These are phyloP conservation scores for Fragum fragum DNA, from an alignment of 2,888 invertebrate genomes.

Conservation along the genomic window DNA sequence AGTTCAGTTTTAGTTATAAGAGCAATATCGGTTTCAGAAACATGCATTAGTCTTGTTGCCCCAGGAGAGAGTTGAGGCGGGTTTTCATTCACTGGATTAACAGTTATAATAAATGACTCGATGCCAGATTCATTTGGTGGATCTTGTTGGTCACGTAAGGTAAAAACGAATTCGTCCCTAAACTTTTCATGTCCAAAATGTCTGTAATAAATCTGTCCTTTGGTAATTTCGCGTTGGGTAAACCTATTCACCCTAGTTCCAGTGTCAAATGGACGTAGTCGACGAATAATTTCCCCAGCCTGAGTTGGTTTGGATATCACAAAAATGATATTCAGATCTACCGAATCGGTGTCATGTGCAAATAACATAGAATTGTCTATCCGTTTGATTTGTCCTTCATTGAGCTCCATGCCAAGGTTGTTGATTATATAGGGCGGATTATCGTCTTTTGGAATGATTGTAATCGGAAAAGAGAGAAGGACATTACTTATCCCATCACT, in stretches of 20 bases:
- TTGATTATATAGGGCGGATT: constrained; percentile 84
- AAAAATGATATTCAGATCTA: constrained; percentile 83
- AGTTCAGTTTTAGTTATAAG: constrained; percentile 82
- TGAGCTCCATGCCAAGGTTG: constrained; percentile 84
- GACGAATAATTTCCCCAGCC: constrained; percentile 83
- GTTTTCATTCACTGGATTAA: constrained; percentile 83
- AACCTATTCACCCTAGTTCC: constrained; percentile 83
- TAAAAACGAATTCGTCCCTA: constrained; percentile 83
- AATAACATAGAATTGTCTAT: constrained; percentile 79
- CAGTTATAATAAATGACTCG: constrained; percentile 80
- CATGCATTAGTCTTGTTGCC: constrained; percentile 80
- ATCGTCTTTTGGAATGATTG: constrained; percentile 86
- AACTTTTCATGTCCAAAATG: constrained; percentile 83
- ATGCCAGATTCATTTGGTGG: constrained; percentile 85
- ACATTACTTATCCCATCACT: constrained; percentile 84
- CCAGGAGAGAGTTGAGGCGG: constrained; percentile 84
- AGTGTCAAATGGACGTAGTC: constrained; percentile 77
- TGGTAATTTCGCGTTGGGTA: constrained; percentile 83
- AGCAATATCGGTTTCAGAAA: constrained; percentile 83
- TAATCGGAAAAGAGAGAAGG: constrained; percentile 83
- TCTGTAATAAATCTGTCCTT: constrained; percentile 85
- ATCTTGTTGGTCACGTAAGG: constrained; percentile 82
- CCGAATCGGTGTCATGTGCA: constrained; percentile 85
- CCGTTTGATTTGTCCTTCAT: constrained; percentile 82
- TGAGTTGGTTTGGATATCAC: constrained; percentile 80